Evolutionary conservation across 1,140 invertebrate species (phyloP), one percentile per base, ranked within the genome.

Genomic region (Ruditapes philippinarum): DNA sequence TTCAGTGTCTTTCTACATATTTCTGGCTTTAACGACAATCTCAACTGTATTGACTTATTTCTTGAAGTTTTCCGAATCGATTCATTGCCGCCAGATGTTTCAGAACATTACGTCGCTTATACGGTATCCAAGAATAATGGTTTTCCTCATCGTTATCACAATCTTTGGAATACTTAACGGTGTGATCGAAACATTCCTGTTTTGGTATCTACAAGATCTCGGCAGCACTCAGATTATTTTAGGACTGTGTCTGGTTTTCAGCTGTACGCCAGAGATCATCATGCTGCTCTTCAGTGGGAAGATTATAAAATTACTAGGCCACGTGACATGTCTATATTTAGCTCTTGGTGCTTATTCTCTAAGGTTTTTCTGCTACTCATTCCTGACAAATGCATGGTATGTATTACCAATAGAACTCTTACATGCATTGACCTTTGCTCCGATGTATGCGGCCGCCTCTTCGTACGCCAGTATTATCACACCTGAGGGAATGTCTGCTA

Each of bases 361-460:
- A 0, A 97, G 98, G 65, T 98, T 98, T 93, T 96, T 98, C 86
- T 95, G 97, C 2, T 99, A 99, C 94, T 98, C 98, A 7, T 95
- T 98, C 40, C 95, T 99, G 40, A 96, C 96, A 0, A 97, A 98
- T 95, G 97, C 98, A 0, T 94, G 91, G 93, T 97, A 97, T 95
- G 97, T 98, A 76, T 96, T 99, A 80, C 97, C 98, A 2, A 97
- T 99, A 42, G 98, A 99, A 95, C 94, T 98, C 80, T 95, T 98
- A 11, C 98, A 99, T 96, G 98, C 98, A 22, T 96, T 98, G 12
- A 98, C 98, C 0, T 98, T 98, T 94, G 98, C 98, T 17, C 96
- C 99, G 86, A 98, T 98, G 94, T 99, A 98, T 96, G 97, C 98
- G 0, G 97, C 98, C 12, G 98, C 99, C 97, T 97, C 98, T 12